Conservation (phyloP, 2,888 invertebrate genomes). For the Steinernema hermaphroditum region DNA sequence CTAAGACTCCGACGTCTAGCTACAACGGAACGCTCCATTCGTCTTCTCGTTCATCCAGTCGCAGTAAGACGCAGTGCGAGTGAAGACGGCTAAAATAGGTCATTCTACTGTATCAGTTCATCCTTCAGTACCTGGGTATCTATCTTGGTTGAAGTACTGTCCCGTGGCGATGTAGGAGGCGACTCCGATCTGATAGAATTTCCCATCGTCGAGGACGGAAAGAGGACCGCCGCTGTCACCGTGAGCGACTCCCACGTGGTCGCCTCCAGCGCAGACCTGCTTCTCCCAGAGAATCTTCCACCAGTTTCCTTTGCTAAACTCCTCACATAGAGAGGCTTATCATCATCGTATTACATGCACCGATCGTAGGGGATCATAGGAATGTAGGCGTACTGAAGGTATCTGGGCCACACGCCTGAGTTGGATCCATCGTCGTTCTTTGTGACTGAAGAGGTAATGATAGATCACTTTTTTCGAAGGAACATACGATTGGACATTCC, state of each 20-base stretch:
- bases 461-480: neutral
- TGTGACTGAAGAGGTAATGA: neutral
- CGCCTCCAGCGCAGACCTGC: neutral
- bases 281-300: neutral
- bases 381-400: slow-evolving; percentile 11
- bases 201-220: neutral
- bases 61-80: too few relatives aligned
- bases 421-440: neutral
- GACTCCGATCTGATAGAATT: neutral
- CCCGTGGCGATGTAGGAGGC: neutral
- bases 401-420: neutral
- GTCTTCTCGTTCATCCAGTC: too few relatives aligned
- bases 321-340: neutral
- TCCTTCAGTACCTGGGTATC: too few relatives aligned
- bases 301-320: too few relatives aligned
- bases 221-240: neutral
- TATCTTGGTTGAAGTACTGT: neutral
- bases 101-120: too few relatives aligned
- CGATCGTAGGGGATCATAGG: neutral
- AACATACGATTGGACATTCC: neutral
- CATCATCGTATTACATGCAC: neutral
- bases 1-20: neutral
- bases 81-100: neutral
- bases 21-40: too few relatives aligned
- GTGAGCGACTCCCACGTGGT: neutral